Evolutionary conservation across 2,888 invertebrate genomes (phyloP), one percentile per base, ranked within the genome.

Genomic region (Sclerodermus sp.): DNA sequence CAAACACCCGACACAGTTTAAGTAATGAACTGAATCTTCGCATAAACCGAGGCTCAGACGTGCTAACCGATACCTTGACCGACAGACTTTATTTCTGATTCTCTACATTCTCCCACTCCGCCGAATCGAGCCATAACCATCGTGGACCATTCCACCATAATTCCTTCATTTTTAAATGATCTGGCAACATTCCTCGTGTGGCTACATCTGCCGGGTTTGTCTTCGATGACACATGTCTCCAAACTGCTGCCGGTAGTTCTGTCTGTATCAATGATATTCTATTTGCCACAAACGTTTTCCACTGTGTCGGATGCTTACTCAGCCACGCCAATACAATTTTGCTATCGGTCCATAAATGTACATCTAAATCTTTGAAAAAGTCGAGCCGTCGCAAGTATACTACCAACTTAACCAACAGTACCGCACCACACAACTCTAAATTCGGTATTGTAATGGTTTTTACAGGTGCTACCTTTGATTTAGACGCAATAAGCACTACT

Each of bases 281-380:
- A 39, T 54, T 57, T 1, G 51, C 54, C 0, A 57, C 49, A 31
- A 51, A 57, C 0, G 42, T 51, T 29, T 53, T 54, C 53, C 53
- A 57, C 6, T 18, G 17, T 15, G 47, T 30, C 8, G 53, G 51
- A 32, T 57, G 53, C 12, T 48, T 47, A 10, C 31, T 13, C 1
- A 62, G 38, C 55, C 62, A 59, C n/a, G 50, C 37, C 14, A 62
- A 38, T 1, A 56, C 57, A 2, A 62, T 46, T 39, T 47, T 45
- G 16, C 54, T 56, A 31, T 56, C 56, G 6, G 52, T 48, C 60
- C 56, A 60, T n/a, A 44, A 9, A 31, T 29, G 41, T 5, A 16
- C 16, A 10, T 2, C 14, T 6, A 2, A 12, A 16, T 9, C 5
- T 10, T 2, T 15, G 1, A 49, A 30, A 14, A 30, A 30, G 4